Evolutionary conservation across 2,888 invertebrate genomes (phyloP).

Genomic region (Colostygia pectinataria): DNA sequence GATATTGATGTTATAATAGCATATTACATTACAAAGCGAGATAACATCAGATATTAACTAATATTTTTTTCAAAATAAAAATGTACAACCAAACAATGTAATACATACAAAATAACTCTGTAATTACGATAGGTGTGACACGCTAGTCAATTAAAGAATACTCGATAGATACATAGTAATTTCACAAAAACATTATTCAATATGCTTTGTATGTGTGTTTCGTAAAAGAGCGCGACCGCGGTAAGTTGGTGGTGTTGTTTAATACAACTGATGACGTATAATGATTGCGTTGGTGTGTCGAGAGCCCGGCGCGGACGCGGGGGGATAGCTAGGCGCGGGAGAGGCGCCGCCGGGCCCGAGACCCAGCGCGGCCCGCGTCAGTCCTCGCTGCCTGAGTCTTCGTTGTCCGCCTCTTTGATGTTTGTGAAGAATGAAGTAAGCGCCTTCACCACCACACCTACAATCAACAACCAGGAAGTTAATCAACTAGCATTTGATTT

Average conservation of each 20-base stretch:
- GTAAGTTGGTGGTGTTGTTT: conserved; percentile 1
- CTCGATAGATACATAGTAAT: background rate
- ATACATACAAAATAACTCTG: conserved; percentile 16
- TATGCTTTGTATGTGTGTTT: conserved; percentile 30
- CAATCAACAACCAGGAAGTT: too few species aligned
- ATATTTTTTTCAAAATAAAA: conserved; percentile 14
- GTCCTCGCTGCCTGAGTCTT: conserved; percentile 80
- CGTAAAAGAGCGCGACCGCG: conserved; percentile 1
- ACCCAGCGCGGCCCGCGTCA: conserved; percentile 59
- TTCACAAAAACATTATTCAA: conserved; percentile 48
- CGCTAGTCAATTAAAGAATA: conserved; percentile 20
- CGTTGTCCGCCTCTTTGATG: conserved; percentile 86
- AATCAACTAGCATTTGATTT: too few species aligned
- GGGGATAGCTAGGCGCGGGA: conserved; percentile 32
- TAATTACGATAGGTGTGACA: conserved; percentile 16
- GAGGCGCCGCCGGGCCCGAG: conserved; percentile 39
- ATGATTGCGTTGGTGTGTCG: conserved; percentile 19
- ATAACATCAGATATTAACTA: conserved; percentile 20
- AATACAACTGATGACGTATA: background rate
- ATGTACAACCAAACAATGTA: conserved; percentile 28
- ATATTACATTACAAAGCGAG: conserved; percentile 4
- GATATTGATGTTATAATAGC: conserved; percentile 1
- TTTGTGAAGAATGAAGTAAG: conserved; percentile 88
- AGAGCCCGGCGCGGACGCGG: conserved; percentile 29
- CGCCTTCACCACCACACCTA: conserved; percentile 88